Conservation (phyloP, 2,888 invertebrate species). For the Cremastobaeus sp. region DNA sequence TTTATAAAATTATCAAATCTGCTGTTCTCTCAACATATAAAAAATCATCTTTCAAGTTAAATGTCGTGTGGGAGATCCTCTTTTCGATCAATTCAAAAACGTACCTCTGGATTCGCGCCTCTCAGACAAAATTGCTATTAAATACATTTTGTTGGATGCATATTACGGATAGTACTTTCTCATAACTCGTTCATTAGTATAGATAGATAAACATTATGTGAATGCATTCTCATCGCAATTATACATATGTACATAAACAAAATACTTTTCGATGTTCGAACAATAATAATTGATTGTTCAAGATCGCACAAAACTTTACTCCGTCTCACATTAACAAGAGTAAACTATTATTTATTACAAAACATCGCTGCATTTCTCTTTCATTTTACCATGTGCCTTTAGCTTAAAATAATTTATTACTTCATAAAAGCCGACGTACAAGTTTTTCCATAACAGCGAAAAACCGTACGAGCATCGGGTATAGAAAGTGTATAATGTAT, state of each 20-base stretch:
- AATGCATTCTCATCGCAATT: slow-evolving; percentile 31
- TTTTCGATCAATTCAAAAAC: slow-evolving; percentile 40
- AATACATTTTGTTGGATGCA: slow-evolving; percentile 37
- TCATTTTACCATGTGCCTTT: slow-evolving; percentile 39
- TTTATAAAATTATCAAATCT: slow-evolving; percentile 2
- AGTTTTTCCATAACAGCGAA: neutral
- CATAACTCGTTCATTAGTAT: slow-evolving; percentile 29
- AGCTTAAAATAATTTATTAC: slow-evolving; percentile 39
- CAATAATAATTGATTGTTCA: slow-evolving; percentile 1
- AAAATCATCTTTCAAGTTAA: no score
- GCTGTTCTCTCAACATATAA: neutral
- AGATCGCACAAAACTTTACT: slow-evolving; percentile 42
- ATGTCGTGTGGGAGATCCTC: neutral
- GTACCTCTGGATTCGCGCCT: slow-evolving; percentile 5
- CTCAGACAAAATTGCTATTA: slow-evolving; percentile 34
- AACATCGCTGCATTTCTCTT: slow-evolving; percentile 38
- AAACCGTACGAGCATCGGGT: neutral
- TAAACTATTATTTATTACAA: slow-evolving; percentile 58
- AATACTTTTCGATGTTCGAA: slow-evolving; percentile 11
- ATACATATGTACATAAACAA: slow-evolving; percentile 52
- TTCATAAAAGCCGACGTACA: neutral
- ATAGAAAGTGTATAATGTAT: slow-evolving; percentile 16
- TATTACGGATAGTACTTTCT: slow-evolving; percentile 46
- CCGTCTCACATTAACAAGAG: slow-evolving; percentile 49
- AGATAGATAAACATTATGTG: slow-evolving; percentile 34